Evolutionary conservation across 2,888 invertebrate genomes (phyloP), one percentile per base, ranked within the genome.

Genomic region (Oegoconia quadripuncta): DNA sequence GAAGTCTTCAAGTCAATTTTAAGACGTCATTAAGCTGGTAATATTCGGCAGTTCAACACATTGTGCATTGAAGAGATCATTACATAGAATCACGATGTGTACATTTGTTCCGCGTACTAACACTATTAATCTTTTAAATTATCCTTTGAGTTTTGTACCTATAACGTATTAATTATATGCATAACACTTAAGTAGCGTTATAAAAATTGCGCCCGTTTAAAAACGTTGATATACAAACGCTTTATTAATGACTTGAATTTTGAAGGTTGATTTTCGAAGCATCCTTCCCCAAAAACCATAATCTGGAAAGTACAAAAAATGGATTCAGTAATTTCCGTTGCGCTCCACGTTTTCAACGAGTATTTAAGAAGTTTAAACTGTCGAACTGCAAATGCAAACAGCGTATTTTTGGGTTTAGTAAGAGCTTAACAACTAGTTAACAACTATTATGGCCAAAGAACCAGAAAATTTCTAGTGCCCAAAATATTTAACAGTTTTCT

Each of bases 41-140:
- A 65, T 58, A 63, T 71, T 70, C 61, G 63, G 59, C 59, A 44
- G 43, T 59, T 64, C 60, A 59, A 62, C 68, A 68, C 71, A 78
- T 77, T 79, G 74, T 73, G 70, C 63, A 60, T 59, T 56, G 48
- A 50, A 57, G 58, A 59, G 67, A 74, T 76, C 77, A 69, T 76
- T 76, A 69, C 74, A 67, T 65, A 59, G 67, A 61, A 74, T 80
- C 80, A 81, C 81, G 82, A 78, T 52, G 65, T 58, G 51, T 49
- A 51, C 55, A 41, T 52, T 53, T 65, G 76, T 86, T 84, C 82
- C 84, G 83, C 66, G 74, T 82, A 61, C 52, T 50, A 29, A 47
- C 49, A 53, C 65, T 59, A 78, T 79, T 76, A 79, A 75, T 78
- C 71, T 70, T 61, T 48, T 51, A 68, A n/a, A 73, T 72, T 72